Conservation (phyloP, 2,113 vertebrate species). For the Leucosticte australis region DNA sequence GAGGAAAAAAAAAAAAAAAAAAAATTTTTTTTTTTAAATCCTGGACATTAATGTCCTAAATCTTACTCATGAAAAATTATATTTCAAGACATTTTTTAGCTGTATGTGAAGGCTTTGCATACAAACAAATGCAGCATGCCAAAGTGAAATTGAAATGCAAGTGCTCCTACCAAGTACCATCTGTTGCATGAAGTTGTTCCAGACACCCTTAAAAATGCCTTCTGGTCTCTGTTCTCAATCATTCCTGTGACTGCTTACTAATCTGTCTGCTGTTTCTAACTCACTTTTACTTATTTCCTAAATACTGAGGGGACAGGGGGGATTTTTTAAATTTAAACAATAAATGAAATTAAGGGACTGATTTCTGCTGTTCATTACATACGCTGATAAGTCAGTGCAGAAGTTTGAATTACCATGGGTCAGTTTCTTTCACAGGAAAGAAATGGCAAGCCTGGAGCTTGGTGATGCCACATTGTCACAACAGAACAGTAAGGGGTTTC, state of each 20-base stretch:
- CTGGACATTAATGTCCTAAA: not conserved
- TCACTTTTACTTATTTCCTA: not conserved
- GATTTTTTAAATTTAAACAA: not conserved
- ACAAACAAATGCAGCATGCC: not conserved
- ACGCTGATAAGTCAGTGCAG: not conserved
- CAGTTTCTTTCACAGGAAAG: not conserved
- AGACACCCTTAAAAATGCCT: conserved; percentile 3
- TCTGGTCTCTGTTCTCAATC: conserved; percentile 25
- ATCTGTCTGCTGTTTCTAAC: not conserved
- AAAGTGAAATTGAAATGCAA: conserved; percentile 22
- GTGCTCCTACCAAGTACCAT: conserved; percentile 21
- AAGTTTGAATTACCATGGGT: not conserved
- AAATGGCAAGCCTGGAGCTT: not conserved
- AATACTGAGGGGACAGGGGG: accelerated
- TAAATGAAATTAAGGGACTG: not conserved
- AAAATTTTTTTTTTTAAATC: not conserved
- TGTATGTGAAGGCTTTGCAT: not conserved
- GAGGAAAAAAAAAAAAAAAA: not conserved
- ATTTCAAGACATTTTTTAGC: not conserved
- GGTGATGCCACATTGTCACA: not conserved
- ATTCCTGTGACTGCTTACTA: not conserved
- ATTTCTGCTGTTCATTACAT: not conserved
- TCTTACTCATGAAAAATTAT: not conserved
- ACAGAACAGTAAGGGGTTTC: not conserved
- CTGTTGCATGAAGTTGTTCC: conserved; percentile 26